Percentiles rank a stretch among this genome's conserved stretches.
Conservation (phyloP, 2,888 invertebrate species). For the Pelosia muscerda region DNA sequence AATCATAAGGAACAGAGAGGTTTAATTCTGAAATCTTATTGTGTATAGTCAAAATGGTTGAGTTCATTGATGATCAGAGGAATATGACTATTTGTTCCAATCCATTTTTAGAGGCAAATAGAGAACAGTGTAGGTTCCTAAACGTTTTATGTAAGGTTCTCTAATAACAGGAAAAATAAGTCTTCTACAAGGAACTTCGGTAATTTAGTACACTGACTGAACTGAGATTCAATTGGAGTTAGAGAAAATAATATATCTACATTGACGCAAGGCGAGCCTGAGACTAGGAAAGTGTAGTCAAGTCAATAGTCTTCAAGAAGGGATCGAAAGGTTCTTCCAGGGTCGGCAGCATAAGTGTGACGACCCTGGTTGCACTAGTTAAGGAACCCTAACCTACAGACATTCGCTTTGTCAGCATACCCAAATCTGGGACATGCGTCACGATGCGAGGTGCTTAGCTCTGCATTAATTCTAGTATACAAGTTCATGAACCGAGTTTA, state of each 20-base stretch:
- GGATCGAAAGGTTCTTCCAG: no score
- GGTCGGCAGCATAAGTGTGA: no score
- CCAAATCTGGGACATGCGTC: no score
- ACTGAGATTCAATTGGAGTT: background rate
- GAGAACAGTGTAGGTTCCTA: background rate
- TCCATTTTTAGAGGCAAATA: background rate
- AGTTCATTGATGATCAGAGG: background rate
- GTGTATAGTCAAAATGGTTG: background rate
- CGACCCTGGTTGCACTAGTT: no score
- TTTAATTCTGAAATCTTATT: background rate
- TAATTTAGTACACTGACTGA: background rate
- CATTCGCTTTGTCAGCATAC: no score
- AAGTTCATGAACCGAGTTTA: no score
- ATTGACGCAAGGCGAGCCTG: background rate
- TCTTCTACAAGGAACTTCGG: background rate
- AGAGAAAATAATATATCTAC: background rate
- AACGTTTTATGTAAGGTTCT: background rate
- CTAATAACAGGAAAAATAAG: background rate
- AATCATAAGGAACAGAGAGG: background rate
- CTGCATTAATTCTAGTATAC: no score
- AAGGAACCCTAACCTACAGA: no score
- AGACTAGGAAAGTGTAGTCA: background rate
- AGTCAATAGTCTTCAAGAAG: background rate
- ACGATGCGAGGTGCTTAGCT: no score
- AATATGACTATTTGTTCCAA: background rate